A percentile compares a stretch with the other conserved stretches of the same genome.
Evolutionary conservation across 1,140 invertebrate species (phyloP).

Genomic region (Trachelipus rathkii): DNA sequence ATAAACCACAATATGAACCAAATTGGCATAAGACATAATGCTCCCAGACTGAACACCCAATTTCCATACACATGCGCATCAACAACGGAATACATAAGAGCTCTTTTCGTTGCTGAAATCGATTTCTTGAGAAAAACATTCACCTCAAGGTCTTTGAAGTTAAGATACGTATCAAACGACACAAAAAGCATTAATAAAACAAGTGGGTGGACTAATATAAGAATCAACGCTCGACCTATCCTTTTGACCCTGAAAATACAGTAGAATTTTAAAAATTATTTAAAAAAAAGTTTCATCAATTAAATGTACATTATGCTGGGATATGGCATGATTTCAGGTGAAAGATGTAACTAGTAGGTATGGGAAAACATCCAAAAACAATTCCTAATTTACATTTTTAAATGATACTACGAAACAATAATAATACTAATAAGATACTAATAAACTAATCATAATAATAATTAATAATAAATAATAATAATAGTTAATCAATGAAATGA

Average conservation of each 20-base stretch:
- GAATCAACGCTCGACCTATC: slow-evolving; percentile 53
- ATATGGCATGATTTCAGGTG: no score
- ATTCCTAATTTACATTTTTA: no score
- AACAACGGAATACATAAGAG: slow-evolving; percentile 70
- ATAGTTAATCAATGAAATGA: no score
- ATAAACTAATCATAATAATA: no score
- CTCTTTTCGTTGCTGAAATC: slow-evolving; percentile 65
- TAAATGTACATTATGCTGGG: not conserved
- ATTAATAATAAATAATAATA: no score
- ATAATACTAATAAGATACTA: no score
- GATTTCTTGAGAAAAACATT: slow-evolving; percentile 55
- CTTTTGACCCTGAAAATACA: slow-evolving; percentile 51
- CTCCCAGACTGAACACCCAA: slow-evolving; percentile 60
- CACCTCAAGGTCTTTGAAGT: slow-evolving; percentile 57
- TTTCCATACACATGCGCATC: slow-evolving; percentile 72
- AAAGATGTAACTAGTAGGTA: no score
- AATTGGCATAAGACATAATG: slow-evolving; percentile 58
- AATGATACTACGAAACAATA: no score
- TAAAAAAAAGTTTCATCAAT: not conserved
- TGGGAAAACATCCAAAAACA: no score
- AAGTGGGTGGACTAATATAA: slow-evolving; percentile 68
- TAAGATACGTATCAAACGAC: slow-evolving; percentile 57
- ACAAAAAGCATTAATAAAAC: slow-evolving; percentile 59
- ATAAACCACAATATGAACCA: slow-evolving; percentile 60
- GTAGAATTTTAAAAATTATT: slow-evolving; percentile 38